A percentile compares a stretch with the other conserved stretches of the same genome.
Conservation (phyloP, 2,797 vertebrate species). For the Syndactyla subalaris region DNA sequence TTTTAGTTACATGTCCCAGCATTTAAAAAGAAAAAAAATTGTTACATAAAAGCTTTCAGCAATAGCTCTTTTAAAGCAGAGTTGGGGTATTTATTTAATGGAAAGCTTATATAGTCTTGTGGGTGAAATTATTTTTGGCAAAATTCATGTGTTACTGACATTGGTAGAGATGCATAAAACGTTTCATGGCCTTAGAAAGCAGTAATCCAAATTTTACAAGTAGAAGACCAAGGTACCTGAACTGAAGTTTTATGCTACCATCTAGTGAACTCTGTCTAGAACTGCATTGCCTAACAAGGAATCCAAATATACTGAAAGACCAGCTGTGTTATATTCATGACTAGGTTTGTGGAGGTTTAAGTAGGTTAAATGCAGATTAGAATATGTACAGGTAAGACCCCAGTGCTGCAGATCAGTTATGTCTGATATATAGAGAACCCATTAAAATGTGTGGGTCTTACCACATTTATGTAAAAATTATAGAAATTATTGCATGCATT, state of each 20-base stretch:
- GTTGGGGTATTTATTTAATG: background rate
- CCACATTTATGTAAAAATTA: background rate
- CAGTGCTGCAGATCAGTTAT: background rate
- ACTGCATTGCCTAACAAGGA: background rate
- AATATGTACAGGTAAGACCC: background rate
- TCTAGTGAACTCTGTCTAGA: constrained; percentile 19
- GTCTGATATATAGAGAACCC: background rate
- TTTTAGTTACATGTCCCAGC: background rate
- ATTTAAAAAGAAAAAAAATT: background rate
- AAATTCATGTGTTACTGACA: background rate
- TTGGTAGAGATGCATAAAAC: background rate
- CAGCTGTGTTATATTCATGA: rapidly evolving
- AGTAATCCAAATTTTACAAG: background rate
- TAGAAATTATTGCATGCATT: background rate
- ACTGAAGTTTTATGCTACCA: background rate
- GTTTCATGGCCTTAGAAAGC: background rate
- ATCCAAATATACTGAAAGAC: background rate
- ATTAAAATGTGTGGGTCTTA: background rate
- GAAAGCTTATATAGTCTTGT: background rate
- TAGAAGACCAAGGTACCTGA: background rate
- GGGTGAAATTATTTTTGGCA: background rate
- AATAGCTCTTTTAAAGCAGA: background rate
- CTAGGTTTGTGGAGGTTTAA: background rate
- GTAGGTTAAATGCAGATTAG: background rate
- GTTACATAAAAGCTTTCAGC: background rate